These are phyloP conservation scores for Glaucomys volans DNA, from an alignment of 2,113 vertebrate genomes.

Conservation along the genomic window DNA sequence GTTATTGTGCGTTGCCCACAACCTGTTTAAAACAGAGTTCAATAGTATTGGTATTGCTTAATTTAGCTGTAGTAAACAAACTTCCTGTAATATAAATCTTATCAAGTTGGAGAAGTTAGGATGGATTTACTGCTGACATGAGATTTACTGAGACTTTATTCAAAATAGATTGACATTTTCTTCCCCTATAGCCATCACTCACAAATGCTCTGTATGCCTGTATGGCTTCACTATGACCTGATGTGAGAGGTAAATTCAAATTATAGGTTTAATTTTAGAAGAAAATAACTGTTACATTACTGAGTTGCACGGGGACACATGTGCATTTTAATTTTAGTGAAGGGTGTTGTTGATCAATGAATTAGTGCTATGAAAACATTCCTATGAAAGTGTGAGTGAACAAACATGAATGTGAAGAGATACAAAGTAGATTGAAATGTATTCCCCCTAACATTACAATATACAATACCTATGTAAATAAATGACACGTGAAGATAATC, in stretches of 20 bases:
- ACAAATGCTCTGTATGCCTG: not conserved
- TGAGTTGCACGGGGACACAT: not conserved
- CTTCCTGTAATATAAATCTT: not conserved
- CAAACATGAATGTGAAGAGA: not conserved
- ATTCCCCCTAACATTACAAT: not conserved
- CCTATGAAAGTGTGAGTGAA: slow-evolving; percentile 1
- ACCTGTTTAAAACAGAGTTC: slow-evolving; percentile 80
- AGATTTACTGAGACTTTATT: slow-evolving; percentile 44
- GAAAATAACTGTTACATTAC: not conserved
- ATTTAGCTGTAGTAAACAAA: not conserved
- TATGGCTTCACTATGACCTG: not conserved
- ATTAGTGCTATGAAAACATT: not conserved
- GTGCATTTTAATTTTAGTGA: not conserved
- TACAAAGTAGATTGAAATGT: not conserved
- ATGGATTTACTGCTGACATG: not conserved
- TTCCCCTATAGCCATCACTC: not conserved
- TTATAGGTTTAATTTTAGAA: slow-evolving; percentile 26
- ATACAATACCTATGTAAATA: not conserved
- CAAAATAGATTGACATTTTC: not conserved
- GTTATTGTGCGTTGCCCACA: slow-evolving; percentile 85
- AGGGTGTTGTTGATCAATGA: not conserved
- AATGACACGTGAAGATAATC: not conserved
- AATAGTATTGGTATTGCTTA: slow-evolving; percentile 12
- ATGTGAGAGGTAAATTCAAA: not conserved
- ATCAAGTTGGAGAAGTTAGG: slow-evolving; percentile 26